Evolutionary conservation across 2,797 vertebrate genomes (phyloP).

Genomic region (Euphonia xanthogaster): DNA sequence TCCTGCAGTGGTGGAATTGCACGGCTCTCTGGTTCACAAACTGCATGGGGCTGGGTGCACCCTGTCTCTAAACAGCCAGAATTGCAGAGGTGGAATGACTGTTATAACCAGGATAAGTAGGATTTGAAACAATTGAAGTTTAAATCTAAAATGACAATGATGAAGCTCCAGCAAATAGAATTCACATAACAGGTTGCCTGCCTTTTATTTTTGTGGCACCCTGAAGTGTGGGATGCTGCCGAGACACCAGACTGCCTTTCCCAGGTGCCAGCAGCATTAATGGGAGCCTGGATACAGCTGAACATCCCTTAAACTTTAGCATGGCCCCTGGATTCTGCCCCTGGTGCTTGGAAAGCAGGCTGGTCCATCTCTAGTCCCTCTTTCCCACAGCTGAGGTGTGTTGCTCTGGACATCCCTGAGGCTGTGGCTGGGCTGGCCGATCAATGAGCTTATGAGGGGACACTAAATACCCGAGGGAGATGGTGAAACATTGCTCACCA

Average conservation of each 20-base stretch:
- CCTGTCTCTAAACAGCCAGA: neutral
- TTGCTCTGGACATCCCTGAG: neutral
- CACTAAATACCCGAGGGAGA: neutral
- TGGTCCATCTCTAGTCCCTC: neutral
- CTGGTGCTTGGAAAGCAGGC: neutral
- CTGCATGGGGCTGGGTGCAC: conserved; percentile 35
- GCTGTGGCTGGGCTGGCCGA: neutral
- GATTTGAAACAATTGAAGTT: conserved; percentile 64
- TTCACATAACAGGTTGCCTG: neutral
- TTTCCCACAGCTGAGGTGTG: neutral
- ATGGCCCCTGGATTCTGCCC: neutral
- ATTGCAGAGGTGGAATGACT: neutral
- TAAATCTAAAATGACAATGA: conserved; percentile 52
- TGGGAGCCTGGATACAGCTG: neutral
- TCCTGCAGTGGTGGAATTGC: neutral
- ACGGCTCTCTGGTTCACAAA: neutral
- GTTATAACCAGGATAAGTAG: neutral
- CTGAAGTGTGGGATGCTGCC: neutral
- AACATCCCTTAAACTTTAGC: neutral
- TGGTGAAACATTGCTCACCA: neutral
- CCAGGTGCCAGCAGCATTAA: neutral
- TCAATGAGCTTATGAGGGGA: neutral
- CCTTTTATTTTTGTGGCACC: neutral
- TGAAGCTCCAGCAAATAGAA: neutral
- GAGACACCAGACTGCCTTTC: neutral